Evolutionary conservation across 1,140 invertebrate species (phyloP).

Genomic region (Drosophila tropicalis): DNA sequence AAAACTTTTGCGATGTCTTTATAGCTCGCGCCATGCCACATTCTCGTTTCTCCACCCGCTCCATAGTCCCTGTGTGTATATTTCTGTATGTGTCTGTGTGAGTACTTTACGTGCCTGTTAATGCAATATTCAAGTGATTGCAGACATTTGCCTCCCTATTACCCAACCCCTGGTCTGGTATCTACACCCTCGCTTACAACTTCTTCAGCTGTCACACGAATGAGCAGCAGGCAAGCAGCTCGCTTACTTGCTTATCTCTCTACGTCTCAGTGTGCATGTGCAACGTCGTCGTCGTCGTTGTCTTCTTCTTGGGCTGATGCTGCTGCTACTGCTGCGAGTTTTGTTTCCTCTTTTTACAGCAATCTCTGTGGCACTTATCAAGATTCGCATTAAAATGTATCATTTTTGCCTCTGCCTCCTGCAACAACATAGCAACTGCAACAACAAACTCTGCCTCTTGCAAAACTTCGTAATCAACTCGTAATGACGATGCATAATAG

Average conservation of each 20-base stretch:
- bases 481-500: constrained; percentile 78
- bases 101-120: constrained; percentile 77
- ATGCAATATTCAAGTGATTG: constrained; percentile 83
- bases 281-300: constrained; percentile 37
- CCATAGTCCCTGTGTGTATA: constrained; percentile 14
- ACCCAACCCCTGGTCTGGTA: neutral
- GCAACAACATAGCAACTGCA: constrained; percentile 33
- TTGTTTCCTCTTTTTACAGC: constrained; percentile 68
- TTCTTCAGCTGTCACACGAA: constrained; percentile 79
- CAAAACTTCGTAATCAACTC: constrained; percentile 79
- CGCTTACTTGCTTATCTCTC: constrained; percentile 62
- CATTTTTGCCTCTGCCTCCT: constrained; percentile 73
- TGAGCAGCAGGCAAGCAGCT: constrained; percentile 48
- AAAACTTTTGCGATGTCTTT: constrained; percentile 76
- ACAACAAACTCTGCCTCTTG: constrained; percentile 36
- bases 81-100: constrained; percentile 25
- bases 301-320: constrained; percentile 26
- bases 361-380: constrained; percentile 80
- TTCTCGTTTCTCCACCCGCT: neutral
- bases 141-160: constrained; percentile 41
- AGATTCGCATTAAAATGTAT: constrained; percentile 83
- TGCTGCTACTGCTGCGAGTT: constrained; percentile 53
- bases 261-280: constrained; percentile 53
- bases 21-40: constrained; percentile 53
- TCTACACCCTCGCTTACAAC: constrained; percentile 63